Conservation (phyloP, 2,113 vertebrate species). For the Capreolus pygargus region DNA sequence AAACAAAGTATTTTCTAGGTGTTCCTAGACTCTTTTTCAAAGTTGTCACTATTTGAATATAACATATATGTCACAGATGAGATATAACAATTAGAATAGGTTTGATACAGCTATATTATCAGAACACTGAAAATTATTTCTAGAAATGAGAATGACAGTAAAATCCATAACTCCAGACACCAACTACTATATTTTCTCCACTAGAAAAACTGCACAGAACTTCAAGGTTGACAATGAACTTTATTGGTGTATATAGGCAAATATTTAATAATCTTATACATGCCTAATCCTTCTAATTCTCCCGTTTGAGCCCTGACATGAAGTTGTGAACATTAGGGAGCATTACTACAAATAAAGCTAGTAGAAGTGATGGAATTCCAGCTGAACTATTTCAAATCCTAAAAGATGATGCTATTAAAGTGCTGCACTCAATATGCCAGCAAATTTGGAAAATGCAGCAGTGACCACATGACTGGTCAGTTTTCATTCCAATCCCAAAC, state of each 20-base stretch:
- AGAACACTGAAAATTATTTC: slow-evolving; percentile 8
- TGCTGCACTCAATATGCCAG: background rate
- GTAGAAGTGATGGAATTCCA: background rate
- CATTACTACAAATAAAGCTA: background rate
- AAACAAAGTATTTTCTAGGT: background rate
- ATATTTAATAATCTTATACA: background rate
- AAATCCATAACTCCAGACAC: background rate
- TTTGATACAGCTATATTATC: background rate
- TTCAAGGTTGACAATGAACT: background rate
- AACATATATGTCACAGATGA: background rate
- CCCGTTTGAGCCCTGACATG: background rate
- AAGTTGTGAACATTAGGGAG: background rate
- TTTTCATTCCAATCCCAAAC: background rate
- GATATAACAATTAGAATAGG: background rate
- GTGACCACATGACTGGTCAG: no score
- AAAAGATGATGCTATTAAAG: background rate
- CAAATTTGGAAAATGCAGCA: background rate
- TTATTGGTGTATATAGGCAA: background rate
- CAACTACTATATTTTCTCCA: background rate
- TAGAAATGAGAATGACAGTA: background rate
- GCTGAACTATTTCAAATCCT: background rate
- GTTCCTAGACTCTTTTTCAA: background rate
- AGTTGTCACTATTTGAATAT: background rate
- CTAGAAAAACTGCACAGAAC: background rate
- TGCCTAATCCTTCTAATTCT: background rate